phyloP scores from a whole-genome alignment of 2,797 vertebrate species.

The Diglossa cyanea region DNA sequence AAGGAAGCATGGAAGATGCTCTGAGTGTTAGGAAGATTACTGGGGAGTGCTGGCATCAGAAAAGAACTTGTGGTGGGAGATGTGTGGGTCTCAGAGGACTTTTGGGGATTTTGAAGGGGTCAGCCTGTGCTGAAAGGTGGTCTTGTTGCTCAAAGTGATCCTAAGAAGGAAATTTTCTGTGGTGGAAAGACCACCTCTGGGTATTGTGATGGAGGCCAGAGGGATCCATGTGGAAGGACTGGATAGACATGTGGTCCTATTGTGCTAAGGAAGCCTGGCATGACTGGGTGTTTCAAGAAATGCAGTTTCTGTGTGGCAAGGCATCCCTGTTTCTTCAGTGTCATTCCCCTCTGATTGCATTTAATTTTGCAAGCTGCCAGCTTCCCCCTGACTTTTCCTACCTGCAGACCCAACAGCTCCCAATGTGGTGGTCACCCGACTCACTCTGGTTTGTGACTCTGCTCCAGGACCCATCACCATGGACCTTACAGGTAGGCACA shows the following conservation, averaged over 20 bases:
- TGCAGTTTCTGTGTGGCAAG: neutral
- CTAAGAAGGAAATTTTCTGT: neutral
- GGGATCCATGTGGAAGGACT: neutral
- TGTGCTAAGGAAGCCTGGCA: neutral
- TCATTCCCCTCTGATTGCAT: rapidly evolving
- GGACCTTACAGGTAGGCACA: slow-evolving; percentile 80
- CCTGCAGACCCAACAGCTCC: slow-evolving; percentile 76
- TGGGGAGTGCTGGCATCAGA: rapidly evolving
- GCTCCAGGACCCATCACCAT: slow-evolving; percentile 81
- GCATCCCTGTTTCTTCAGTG: neutral
- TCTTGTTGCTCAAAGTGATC: neutral
- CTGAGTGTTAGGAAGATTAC: neutral
- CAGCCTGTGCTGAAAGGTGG: neutral
- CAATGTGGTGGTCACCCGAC: slow-evolving; percentile 79
- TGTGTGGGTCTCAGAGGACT: neutral
- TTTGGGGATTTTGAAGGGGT: neutral
- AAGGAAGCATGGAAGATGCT: neutral
- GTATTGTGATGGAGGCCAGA: neutral
- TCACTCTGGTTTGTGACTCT: slow-evolving; percentile 77
- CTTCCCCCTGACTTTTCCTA: neutral
- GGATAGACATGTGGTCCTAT: rapidly evolving
- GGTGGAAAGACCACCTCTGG: neutral
- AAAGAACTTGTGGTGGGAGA: neutral
- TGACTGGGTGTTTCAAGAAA: neutral
- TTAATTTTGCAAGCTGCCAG: neutral